phyloP scores from a whole-genome alignment of 1,140 invertebrate species.

The Trichogramma pretiosum region DNA sequence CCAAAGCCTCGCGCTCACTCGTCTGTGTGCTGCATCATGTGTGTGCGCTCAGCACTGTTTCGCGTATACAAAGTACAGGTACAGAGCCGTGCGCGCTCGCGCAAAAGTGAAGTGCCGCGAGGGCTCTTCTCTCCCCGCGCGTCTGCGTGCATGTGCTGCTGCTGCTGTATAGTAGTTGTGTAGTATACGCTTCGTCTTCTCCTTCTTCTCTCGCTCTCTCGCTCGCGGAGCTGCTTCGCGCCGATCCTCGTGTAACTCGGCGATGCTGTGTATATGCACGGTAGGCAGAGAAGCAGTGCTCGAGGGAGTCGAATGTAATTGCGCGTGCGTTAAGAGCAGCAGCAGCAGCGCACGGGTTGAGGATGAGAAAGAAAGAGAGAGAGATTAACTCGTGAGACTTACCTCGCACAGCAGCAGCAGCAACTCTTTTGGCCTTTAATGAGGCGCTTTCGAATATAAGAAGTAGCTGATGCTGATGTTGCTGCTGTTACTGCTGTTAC shows the following conservation, averaged over 20 bases:
- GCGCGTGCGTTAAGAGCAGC: constrained; percentile 12
- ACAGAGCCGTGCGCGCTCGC: no score
- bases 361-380: constrained; percentile 5
- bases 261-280: no score
- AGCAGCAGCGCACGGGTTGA: not conserved
- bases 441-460: no score
- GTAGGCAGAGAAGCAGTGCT: no score
- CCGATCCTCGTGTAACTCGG: constrained; percentile 4
- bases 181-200: not conserved
- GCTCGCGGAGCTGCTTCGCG: not conserved
- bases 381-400: constrained; percentile 16
- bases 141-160: not conserved
- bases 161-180: not conserved
- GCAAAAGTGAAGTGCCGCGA: constrained; percentile 6
- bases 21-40: no score
- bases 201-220: not conserved
- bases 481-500: not conserved
- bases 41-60: no score
- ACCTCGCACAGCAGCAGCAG: no score
- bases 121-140: no score
- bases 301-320: constrained; percentile 15
- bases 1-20: no score
- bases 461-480: not conserved
- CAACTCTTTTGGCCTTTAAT: no score
- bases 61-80: no score